Conservation (phyloP, 35 echinoderm and acorn worm species). For the Strongylocentrotus purpuratus region DNA sequence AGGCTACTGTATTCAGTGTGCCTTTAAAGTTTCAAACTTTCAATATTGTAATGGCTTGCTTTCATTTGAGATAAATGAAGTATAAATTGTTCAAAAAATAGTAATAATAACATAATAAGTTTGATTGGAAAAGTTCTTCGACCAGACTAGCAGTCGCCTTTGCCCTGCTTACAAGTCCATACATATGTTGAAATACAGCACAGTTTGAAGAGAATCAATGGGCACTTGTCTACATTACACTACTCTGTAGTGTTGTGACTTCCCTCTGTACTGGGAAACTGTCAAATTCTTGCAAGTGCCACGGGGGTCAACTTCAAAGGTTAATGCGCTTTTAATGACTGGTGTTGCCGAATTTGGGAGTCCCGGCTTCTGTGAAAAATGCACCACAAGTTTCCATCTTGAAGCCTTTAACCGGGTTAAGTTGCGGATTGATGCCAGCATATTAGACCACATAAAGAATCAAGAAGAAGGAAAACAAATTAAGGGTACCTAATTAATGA, state of each 20-base stretch:
- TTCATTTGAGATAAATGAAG: too few species aligned
- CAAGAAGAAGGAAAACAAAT: not conserved
- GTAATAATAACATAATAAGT: too few species aligned
- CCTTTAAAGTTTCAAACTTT: too few species aligned
- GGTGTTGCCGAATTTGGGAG: not conserved
- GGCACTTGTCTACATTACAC: not conserved
- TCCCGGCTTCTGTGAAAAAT: not conserved
- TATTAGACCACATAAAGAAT: not conserved
- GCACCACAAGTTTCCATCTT: not conserved
- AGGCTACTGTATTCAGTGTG: too few species aligned
- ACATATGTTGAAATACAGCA: not conserved
- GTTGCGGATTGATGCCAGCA: not conserved
- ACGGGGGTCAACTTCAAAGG: constrained; percentile 15
- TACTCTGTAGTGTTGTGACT: not conserved
- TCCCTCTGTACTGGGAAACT: not conserved
- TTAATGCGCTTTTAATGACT: constrained; percentile 18
- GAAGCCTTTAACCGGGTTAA: not conserved
- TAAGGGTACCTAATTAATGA: too few species aligned
- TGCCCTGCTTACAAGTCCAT: not conserved
- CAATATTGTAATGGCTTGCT: too few species aligned
- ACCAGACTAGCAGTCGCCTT: too few species aligned
- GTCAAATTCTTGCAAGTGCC: constrained; percentile 8
- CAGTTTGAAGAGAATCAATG: not conserved
- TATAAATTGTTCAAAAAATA: too few species aligned
- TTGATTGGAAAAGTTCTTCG: too few species aligned